Percentiles rank a stretch among this genome's conserved stretches.
These are phyloP conservation scores for Mizuhopecten yessoensis DNA, from an alignment of 1,140 invertebrate species.

Conservation along the genomic window DNA sequence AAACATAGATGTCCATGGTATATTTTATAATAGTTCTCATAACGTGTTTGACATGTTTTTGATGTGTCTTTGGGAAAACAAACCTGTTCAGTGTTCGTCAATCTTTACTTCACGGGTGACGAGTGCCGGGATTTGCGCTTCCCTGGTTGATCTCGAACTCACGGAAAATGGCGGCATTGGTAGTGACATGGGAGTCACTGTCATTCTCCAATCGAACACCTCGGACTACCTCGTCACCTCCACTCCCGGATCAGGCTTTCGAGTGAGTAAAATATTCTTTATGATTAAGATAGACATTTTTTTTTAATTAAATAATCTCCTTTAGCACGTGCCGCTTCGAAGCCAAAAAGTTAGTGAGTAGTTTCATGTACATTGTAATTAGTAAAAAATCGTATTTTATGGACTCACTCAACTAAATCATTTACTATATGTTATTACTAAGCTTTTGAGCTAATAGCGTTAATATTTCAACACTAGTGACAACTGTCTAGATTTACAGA, in stretches of 20 bases:
- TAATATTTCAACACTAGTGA: too few species aligned
- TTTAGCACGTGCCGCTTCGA: too few species aligned
- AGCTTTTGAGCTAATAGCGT: too few species aligned
- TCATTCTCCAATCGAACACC: neutral
- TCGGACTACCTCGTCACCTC: neutral
- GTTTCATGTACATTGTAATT: too few species aligned
- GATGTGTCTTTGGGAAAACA: neutral
- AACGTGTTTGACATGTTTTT: constrained; percentile 4
- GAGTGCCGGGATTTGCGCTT: neutral
- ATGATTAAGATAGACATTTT: too few species aligned
- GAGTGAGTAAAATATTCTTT: neutral
- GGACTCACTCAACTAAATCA: too few species aligned
- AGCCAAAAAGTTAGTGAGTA: too few species aligned
- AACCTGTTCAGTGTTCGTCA: neutral
- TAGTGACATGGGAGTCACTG: neutral
- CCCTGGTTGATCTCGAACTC: neutral
- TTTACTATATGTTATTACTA: too few species aligned
- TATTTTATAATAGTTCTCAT: neutral
- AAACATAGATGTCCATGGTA: neutral
- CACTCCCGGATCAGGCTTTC: neutral
- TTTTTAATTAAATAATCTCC: too few species aligned
- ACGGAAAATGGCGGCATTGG: neutral
- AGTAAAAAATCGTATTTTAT: too few species aligned
- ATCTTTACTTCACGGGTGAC: neutral
- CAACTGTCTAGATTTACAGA: too few species aligned